Percentiles rank a stretch among this genome's conserved stretches.
These are phyloP conservation scores for Archocentrus centrarchus DNA, from an alignment of 2,113 vertebrate genomes.

Conservation along the genomic window DNA sequence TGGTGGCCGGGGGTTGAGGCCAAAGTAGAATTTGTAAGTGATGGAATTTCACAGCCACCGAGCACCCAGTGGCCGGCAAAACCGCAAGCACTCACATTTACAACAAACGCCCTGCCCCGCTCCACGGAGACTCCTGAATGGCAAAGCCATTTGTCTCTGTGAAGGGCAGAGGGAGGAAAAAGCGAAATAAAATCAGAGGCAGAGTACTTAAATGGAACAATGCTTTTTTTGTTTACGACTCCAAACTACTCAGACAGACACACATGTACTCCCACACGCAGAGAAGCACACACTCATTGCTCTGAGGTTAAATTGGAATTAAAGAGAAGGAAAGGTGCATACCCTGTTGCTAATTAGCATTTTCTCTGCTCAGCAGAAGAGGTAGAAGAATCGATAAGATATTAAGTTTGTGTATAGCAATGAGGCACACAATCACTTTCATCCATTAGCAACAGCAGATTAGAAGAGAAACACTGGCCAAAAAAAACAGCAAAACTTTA, in stretches of 20 bases:
- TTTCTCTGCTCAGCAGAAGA: constrained; percentile 92
- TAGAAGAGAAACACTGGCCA: constrained; percentile 63
- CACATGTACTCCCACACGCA: constrained; percentile 25
- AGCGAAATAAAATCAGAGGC: constrained; percentile 74
- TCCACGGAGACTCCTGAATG: constrained; percentile 80
- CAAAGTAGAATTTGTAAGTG: constrained; percentile 80
- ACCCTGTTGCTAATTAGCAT: constrained; percentile 90
- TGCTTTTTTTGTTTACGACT: constrained; percentile 89
- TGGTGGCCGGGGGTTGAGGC: constrained; percentile 70
- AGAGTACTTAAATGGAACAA: constrained; percentile 77
- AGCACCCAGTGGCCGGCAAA: constrained; percentile 65
- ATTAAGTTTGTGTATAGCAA: constrained; percentile 90
- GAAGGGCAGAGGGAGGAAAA: constrained; percentile 79
- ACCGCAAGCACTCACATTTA: constrained; percentile 82
- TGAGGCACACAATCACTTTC: constrained; percentile 82
- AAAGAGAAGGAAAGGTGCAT: constrained; percentile 74
- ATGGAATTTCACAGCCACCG: constrained; percentile 81
- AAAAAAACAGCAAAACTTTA: constrained; percentile 51
- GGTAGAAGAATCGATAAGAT: constrained; percentile 87
- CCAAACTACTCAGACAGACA: constrained; percentile 64
- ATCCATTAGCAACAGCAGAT: constrained; percentile 77
- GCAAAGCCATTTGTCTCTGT: constrained; percentile 84
- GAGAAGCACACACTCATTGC: constrained; percentile 13
- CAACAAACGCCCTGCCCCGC: constrained; percentile 72
- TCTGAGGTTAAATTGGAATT: constrained; percentile 74